phyloP scores from a whole-genome alignment of 2,888 invertebrate genomes.

The Augochlorella aurata region DNA sequence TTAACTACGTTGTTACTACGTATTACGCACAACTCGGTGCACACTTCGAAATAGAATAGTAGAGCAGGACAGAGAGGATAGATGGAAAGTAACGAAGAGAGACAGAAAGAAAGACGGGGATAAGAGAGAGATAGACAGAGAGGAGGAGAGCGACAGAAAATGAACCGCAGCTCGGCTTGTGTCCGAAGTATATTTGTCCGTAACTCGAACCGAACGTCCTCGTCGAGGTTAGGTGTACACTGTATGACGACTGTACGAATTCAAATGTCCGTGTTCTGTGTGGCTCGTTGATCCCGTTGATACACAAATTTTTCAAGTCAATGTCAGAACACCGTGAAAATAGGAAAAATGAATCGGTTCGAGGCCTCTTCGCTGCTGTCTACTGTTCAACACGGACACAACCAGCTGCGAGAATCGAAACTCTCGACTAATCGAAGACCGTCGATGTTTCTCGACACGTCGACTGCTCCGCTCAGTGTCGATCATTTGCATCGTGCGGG shows the following conservation, averaged over 20 bases:
- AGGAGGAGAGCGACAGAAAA: slow-evolving; percentile 11
- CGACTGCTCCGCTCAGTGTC: slow-evolving; percentile 36
- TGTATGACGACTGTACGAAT: not conserved
- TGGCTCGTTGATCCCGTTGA: slow-evolving; percentile 13
- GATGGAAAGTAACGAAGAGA: slow-evolving; percentile 20
- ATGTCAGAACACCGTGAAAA: slow-evolving; percentile 35
- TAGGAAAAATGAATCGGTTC: slow-evolving; percentile 34
- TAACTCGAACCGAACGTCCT: slow-evolving; percentile 42
- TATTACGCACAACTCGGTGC: slow-evolving; percentile 42
- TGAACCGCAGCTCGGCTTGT: slow-evolving; percentile 23
- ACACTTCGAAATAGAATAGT: slow-evolving; percentile 28
- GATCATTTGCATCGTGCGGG: slow-evolving; percentile 14
- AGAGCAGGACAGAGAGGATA: slow-evolving; percentile 20
- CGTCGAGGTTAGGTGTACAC: slow-evolving; percentile 55
- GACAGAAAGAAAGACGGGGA: slow-evolving; percentile 22
- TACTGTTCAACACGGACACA: slow-evolving; percentile 50
- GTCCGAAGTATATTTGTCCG: slow-evolving; percentile 45
- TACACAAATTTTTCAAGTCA: slow-evolving; percentile 48
- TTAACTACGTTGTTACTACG: slow-evolving; percentile 35
- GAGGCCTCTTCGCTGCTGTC: slow-evolving; percentile 46
- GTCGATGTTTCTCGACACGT: slow-evolving; percentile 28
- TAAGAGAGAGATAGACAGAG: slow-evolving; percentile 5
- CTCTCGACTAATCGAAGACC: slow-evolving; percentile 36
- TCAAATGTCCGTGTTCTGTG: slow-evolving; percentile 20
- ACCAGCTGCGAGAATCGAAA: slow-evolving; percentile 48